Base-by-base conservation (phyloP, 2,113 vertebrate genomes). In the Xenopus laevis region DNA sequence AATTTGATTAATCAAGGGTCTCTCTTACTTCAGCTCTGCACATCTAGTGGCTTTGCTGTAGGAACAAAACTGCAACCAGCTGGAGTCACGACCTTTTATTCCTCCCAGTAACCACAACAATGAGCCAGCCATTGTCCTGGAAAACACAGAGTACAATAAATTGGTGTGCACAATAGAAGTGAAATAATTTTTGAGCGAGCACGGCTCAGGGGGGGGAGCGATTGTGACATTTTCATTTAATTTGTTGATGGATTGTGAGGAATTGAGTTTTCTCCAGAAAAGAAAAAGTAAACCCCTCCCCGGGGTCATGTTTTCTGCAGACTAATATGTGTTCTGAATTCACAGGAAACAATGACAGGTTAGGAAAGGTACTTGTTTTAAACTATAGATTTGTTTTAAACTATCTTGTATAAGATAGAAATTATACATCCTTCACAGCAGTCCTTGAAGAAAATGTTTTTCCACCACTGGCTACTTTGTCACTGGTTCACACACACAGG, bases 1-100 rank as follows among this genome's bases (percentile, higher is more conserved):
- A 74, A 40, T 64, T 72, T 70, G 27, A 55, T 20, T 55, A 55
- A 64, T 65, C 23, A 64, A 59, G 62, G 53, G 62, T 65, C 52
- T 73, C 52, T 73, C 52, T 66, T 58, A 74, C 66, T 74, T 74
- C 9, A 66, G 17, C 63, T 58, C 13, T 59, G n/a, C 30, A 44
- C 65, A 15, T 66, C 33, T 65, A 47, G 53, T 65, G 50, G 40
- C 13, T 46, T 21, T 27, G 15, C 40, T 66, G 16, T 27, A 58
- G 44, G 46, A 65, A 17, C 17, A 18, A 59, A 66, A 58, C 17
- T 57, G 44, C 50, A 57, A 44, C 11, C n/a, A 16, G 33, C 30
- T 13, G 50, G 40, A 65, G 61, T 44, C 46, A 11, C 17, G 53
- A 10, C 23, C 65, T 15, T 47, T 67, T 21, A 20, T 67, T 8